These are phyloP conservation scores for Odiellus spinosus DNA, from an alignment of 2,888 invertebrate species.

Conservation along the genomic window DNA sequence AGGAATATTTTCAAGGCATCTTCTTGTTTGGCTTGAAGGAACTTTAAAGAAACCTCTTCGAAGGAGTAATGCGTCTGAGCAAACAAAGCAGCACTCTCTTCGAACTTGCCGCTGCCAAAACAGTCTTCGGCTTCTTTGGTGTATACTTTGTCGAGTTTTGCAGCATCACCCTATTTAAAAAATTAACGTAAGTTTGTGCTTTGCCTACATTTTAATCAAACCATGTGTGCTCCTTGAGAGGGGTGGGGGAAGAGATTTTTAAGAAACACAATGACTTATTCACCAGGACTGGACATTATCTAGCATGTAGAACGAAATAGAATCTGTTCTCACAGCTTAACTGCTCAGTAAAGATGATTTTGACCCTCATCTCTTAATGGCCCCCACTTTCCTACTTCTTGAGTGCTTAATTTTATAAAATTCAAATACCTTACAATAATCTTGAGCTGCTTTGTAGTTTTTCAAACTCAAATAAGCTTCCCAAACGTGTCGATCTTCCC, in stretches of 20 bases:
- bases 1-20: constrained; percentile 76
- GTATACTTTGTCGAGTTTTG: constrained; percentile 63
- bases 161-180: constrained; percentile 63
- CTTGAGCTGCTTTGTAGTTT: constrained; percentile 70
- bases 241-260: no score
- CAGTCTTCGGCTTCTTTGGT: constrained; percentile 73
- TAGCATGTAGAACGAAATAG: no score
- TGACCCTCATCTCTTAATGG: no score
- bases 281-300: no score
- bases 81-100: constrained; percentile 68
- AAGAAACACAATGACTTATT: no score
- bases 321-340: no score
- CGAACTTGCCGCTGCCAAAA: constrained; percentile 56
- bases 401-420: background rate
- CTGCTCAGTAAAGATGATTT: no score
- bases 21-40: constrained; percentile 60
- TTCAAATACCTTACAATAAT: constrained; percentile 24
- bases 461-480: constrained; percentile 61
- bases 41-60: constrained; percentile 84
- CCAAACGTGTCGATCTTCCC: constrained; percentile 47
- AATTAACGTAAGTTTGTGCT: no score
- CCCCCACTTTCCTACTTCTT: background rate
- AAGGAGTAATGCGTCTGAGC: constrained; percentile 82
- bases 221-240: no score
- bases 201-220: no score